These are phyloP conservation scores for Chrysopilus asiliformis DNA, from an alignment of 2,888 invertebrate species.

Conservation along the genomic window DNA sequence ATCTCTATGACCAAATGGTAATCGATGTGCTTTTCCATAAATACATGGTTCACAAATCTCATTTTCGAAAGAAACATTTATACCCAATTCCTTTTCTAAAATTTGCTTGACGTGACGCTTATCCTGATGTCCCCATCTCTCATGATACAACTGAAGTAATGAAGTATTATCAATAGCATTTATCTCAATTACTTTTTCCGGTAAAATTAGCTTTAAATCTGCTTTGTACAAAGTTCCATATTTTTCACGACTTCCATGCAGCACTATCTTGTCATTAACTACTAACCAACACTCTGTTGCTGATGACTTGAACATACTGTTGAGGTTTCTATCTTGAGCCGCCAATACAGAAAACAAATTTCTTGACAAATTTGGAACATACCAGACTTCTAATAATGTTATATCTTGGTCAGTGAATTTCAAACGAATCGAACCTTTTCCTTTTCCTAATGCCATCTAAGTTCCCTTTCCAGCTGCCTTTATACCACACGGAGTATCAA, in stretches of 20 bases:
- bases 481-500: neutral
- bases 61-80: neutral
- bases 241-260: conserved; percentile 6
- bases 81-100: neutral
- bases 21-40: neutral
- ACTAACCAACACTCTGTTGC: conserved; percentile 14
- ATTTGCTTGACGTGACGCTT: neutral
- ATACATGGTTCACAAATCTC: neutral
- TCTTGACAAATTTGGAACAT: conserved; percentile 18
- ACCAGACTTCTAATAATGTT: conserved; percentile 19
- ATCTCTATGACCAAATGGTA: neutral
- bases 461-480: conserved; percentile 15
- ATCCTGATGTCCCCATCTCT: neutral
- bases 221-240: conserved; percentile 15
- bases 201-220: conserved; percentile 13
- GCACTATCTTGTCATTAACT: conserved; percentile 8
- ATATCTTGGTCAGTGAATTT: too few species aligned
- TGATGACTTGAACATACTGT: conserved; percentile 8
- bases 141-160: conserved; percentile 2
- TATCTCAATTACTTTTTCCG: neutral
- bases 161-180: conserved; percentile 1
- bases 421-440: conserved; percentile 9
- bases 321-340: conserved; percentile 14
- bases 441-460: conserved; percentile 14
- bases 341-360: conserved; percentile 19